Evolutionary conservation across 2,113 vertebrate genomes (phyloP), one percentile per base, ranked within the genome.

Genomic region (Nanorana parkeri): DNA sequence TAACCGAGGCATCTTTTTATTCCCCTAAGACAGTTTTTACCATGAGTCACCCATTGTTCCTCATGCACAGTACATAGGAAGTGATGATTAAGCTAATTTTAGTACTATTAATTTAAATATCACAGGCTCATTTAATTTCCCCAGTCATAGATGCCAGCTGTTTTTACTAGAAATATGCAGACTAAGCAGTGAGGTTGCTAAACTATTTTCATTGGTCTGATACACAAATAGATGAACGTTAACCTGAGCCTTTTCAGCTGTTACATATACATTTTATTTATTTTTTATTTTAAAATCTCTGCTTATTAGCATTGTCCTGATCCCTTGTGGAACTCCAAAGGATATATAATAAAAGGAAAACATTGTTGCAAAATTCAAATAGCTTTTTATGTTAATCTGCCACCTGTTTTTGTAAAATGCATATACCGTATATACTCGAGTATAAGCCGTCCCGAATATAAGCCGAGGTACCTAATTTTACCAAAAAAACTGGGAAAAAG

Each of bases 171-270:
- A 60, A 60, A n/a, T 21, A 21, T 60, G 58, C 58, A 60, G 58
- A 60, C 58, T 23, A 60, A 60, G 58, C 58, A 60, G n/a, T 21
- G 58, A 21, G 41, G 58, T 21, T 60, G 23, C 20, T 60, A 60
- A 60, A 60, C 23, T 23, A 60, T 60, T 60, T 60, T 60, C 21
- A 60, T 60, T 60, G 58, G 58, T 60, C 58, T 60, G n/a, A 60
- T 60, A n/a, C 58, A 21, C 58, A 60, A 60, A 60, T 19, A 60
- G n/a, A n/a, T 5, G 58, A n/a, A 60, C 20, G 23, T 60, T 60
- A 11, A 21, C 7, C 10, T 20, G 58, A n/a, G n/a, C n/a, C 10
- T 21, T 47, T 60, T 60, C n/a, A 60, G 2, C 5, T 21, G 4
- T 60, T 5, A 20, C 3, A 58, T n/a, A 58, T 6, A 58, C 17